Conservation (phyloP, 2,797 vertebrate species). For the Scolopax rusticola region DNA sequence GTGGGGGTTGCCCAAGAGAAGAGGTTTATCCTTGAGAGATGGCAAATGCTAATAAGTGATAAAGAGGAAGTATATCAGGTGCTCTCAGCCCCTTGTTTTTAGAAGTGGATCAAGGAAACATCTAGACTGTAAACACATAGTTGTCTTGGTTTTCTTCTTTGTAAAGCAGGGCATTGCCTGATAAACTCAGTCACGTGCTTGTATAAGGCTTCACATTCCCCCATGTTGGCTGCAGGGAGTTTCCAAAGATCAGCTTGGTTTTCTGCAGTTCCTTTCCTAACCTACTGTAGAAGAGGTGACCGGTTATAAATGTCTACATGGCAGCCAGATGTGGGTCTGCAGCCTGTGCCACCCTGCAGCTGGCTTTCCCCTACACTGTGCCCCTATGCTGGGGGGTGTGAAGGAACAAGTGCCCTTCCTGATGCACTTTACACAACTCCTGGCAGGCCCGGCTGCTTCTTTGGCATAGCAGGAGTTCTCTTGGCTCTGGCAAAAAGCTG, state of each 20-base stretch:
- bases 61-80: neutral
- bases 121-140: neutral
- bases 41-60: neutral
- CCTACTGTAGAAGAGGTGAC: rapidly evolving
- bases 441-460: neutral
- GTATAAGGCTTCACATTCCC: rapidly evolving
- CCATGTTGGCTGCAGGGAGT: neutral
- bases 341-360: neutral
- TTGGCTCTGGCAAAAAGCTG: neutral
- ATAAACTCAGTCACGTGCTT: rapidly evolving
- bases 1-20: neutral
- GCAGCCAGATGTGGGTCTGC: neutral
- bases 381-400: neutral
- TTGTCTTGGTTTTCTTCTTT: neutral
- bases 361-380: neutral
- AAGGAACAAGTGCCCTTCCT: neutral
- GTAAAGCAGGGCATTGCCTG: neutral
- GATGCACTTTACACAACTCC: rapidly evolving
- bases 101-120: neutral
- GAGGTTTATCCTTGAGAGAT: neutral
- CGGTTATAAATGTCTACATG: rapidly evolving
- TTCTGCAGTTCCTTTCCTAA: neutral
- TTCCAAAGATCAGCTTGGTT: neutral
- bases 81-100: neutral
- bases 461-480: neutral